These are phyloP conservation scores for Athene cunicularia DNA, from an alignment of 2,113 vertebrate genomes.

Conservation along the genomic window DNA sequence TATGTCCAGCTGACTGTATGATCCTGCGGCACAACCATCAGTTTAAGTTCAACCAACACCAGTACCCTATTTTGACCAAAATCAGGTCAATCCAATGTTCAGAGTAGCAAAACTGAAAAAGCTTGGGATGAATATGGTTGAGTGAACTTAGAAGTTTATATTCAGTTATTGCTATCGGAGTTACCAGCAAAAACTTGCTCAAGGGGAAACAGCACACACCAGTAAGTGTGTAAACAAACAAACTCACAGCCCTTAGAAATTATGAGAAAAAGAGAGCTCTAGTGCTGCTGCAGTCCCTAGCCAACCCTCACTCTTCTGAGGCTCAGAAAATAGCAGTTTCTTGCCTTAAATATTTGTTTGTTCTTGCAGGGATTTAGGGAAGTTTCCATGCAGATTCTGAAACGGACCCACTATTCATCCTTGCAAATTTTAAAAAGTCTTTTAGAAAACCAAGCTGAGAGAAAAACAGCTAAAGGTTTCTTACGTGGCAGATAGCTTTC, in stretches of 20 bases:
- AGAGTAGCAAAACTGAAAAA: not conserved
- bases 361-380: not conserved
- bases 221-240: not conserved
- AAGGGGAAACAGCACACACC: not conserved
- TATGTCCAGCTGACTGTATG: not conserved
- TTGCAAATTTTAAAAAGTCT: not conserved
- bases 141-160: not conserved
- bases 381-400: not conserved
- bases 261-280: not conserved
- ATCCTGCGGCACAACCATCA: not conserved
- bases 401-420: not conserved
- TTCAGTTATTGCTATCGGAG: not conserved
- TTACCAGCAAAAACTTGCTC: not conserved
- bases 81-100: not conserved
- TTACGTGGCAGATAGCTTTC: fast-evolving
- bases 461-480: not conserved
- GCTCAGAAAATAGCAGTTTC: not conserved
- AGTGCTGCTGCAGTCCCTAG: not conserved
- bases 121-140: not conserved
- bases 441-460: not conserved
- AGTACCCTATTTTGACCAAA: not conserved
- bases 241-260: not conserved
- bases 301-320: not conserved
- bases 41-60: not conserved
- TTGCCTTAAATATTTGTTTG: not conserved